These are phyloP conservation scores for Coelinius sp. DNA, from an alignment of 2,888 invertebrate species.

Conservation along the genomic window DNA sequence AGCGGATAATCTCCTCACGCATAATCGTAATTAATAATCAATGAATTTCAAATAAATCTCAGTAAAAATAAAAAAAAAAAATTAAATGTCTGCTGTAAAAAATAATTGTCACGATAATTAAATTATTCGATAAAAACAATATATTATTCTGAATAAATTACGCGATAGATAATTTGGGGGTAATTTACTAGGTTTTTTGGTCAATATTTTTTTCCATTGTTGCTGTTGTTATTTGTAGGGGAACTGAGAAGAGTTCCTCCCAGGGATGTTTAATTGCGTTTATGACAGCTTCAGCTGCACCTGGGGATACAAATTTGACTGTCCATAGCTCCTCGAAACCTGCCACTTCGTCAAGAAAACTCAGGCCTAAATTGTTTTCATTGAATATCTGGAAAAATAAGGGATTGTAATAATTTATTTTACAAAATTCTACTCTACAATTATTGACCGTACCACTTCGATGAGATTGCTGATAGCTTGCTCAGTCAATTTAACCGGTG, in stretches of 20 bases:
- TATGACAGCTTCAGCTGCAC: conserved; percentile 71
- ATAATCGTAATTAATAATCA: background rate
- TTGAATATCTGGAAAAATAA: conserved; percentile 61
- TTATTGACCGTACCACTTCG: conserved; percentile 70
- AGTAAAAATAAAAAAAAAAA: background rate
- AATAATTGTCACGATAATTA: background rate
- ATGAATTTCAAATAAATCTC: background rate
- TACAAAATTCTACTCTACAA: background rate
- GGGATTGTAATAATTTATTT: no score
- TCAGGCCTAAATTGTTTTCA: conserved; percentile 65
- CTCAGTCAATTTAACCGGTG: conserved; percentile 63
- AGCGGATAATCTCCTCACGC: background rate
- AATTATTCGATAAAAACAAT: background rate
- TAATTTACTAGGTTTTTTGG: background rate
- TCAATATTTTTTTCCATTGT: conserved; percentile 3
- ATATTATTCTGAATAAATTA: conserved; percentile 4
- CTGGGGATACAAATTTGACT: conserved; percentile 70
- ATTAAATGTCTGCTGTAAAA: background rate
- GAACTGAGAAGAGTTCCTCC: conserved; percentile 74
- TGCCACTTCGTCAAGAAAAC: conserved; percentile 73
- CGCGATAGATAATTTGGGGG: background rate
- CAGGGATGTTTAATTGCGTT: conserved; percentile 72
- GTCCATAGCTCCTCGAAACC: conserved; percentile 72
- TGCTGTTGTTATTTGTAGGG: conserved; percentile 67
- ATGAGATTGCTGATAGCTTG: conserved; percentile 74